These are phyloP conservation scores for Scaptomyza flava DNA, from an alignment of 2,888 invertebrate species.

Conservation along the genomic window DNA sequence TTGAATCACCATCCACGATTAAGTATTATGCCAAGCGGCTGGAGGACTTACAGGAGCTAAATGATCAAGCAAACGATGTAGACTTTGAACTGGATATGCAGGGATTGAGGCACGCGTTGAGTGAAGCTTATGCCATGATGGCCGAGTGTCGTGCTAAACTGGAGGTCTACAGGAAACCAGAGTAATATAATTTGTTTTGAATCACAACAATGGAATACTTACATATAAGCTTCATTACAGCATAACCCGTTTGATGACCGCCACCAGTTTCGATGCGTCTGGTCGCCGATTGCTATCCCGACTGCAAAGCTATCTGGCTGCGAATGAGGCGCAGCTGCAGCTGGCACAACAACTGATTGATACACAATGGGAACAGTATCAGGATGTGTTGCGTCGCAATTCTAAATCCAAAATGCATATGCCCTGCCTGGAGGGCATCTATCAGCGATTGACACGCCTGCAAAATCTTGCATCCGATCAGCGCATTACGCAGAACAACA, in stretches of 20 bases:
- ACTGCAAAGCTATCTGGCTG: conserved; percentile 89
- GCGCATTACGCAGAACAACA: conserved; percentile 84
- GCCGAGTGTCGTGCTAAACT: conserved; percentile 83
- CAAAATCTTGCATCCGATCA: conserved; percentile 88
- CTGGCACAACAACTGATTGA: conserved; percentile 90
- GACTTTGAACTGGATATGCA: conserved; percentile 88
- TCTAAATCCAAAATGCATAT: conserved; percentile 81
- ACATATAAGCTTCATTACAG: conserved; percentile 39
- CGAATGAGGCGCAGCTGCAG: conserved; percentile 90
- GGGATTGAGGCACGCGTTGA: conserved; percentile 84
- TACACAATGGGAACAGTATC: conserved; percentile 90
- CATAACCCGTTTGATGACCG: conserved; percentile 74
- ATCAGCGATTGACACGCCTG: conserved; percentile 91
- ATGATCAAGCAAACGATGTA: conserved; percentile 87
- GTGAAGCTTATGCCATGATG: conserved; percentile 84
- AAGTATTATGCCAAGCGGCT: conserved; percentile 85
- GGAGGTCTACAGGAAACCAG: conserved; percentile 80
- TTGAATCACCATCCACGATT: conserved; percentile 87
- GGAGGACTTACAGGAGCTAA: conserved; percentile 86
- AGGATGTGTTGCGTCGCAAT: conserved; percentile 85
- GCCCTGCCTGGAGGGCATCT: conserved; percentile 91
- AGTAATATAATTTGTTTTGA: conserved; percentile 57
- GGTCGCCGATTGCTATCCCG: conserved; percentile 87
- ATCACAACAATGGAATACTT: neutral
- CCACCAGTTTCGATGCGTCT: conserved; percentile 78